Evolutionary conservation across 2,797 vertebrate species (phyloP).

Genomic region (Clarias laeviceps): DNA sequence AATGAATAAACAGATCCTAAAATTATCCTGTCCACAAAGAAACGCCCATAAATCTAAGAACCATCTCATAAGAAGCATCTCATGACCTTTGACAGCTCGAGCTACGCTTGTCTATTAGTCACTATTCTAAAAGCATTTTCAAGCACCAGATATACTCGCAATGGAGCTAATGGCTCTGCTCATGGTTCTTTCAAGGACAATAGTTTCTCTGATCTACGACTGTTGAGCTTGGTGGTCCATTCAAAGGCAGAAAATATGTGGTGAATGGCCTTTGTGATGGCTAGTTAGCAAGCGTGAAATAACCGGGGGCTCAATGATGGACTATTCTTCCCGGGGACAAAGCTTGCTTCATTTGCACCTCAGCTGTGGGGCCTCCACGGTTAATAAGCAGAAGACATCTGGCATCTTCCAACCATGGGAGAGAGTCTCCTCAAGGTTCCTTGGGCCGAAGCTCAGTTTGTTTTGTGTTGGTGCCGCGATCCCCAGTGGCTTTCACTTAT

Average conservation of each 20-base stretch:
- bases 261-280: constrained; percentile 76
- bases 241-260: constrained; percentile 69
- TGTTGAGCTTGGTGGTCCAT: constrained; percentile 76
- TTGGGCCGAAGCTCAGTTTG: constrained; percentile 24
- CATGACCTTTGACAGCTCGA: constrained; percentile 62
- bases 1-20: constrained; percentile 57
- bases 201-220: constrained; percentile 72
- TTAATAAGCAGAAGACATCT: constrained; percentile 80
- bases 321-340: constrained; percentile 77
- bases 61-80: constrained; percentile 53
- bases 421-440: constrained; percentile 28
- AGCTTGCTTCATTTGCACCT: constrained; percentile 78
- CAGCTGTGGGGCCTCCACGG: constrained; percentile 70
- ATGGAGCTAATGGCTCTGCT: constrained; percentile 72
- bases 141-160: constrained; percentile 78
- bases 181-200: constrained; percentile 69
- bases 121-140: constrained; percentile 70
- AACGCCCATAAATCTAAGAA: constrained; percentile 44
- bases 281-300: constrained; percentile 84
- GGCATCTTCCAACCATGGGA: constrained; percentile 67
- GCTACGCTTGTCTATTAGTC: constrained; percentile 77
- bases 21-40: constrained; percentile 36
- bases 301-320: constrained; percentile 69
- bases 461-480: constrained; percentile 15
- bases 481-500: background rate